Conservation (phyloP, 2,113 vertebrate genomes). For the Campylorhamphus procurvoides region DNA sequence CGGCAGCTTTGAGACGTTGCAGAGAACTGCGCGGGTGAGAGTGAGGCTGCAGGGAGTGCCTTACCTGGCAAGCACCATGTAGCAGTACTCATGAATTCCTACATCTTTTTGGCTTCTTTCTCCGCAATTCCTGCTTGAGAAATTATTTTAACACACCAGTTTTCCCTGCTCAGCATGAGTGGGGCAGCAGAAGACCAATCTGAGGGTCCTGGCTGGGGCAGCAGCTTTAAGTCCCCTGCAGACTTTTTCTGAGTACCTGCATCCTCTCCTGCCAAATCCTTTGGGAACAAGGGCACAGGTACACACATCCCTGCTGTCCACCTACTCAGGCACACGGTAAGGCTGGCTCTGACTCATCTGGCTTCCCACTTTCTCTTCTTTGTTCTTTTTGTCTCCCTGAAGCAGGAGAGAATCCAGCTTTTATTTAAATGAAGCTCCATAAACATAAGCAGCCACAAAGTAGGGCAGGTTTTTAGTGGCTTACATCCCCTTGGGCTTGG, state of each 20-base stretch:
- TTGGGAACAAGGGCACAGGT: neutral
- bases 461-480: neutral
- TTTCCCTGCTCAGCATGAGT: neutral
- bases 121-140: neutral
- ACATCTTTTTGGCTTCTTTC: neutral
- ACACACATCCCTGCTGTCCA: neutral
- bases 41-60: neutral
- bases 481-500: neutral
- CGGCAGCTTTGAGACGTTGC: neutral
- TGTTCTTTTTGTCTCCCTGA: constrained; percentile 2
- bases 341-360: constrained; percentile 12
- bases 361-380: neutral
- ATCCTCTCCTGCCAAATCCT: neutral
- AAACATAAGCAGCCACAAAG: neutral
- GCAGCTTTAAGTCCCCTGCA: neutral
- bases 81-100: neutral
- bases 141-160: neutral
- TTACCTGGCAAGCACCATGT: neutral
- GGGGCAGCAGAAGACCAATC: neutral
- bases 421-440: neutral
- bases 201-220: neutral
- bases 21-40: neutral
- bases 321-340: neutral
- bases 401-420: neutral
- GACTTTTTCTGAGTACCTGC: neutral